Base-by-base conservation (phyloP, 2,888 invertebrate species). In the Geotrupes spiniger region DNA sequence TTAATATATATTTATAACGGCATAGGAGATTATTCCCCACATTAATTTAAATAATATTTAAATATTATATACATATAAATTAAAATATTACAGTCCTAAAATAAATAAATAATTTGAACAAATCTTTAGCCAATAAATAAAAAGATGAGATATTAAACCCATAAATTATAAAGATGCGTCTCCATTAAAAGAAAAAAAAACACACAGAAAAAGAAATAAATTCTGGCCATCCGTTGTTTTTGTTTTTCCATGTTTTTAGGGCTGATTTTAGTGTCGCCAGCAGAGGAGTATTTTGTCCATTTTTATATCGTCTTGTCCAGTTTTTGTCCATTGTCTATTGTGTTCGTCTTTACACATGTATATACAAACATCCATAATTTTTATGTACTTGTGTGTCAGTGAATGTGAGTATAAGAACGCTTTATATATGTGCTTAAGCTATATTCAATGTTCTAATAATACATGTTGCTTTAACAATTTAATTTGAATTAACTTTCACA, bases 141-240 rank as follows among this genome's bases (percentile, higher is more conserved):
- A 25, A 42, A 39, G 28, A 21, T 21, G 21, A 21, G 6, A 6
- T 21, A 36, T 42, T 33, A 49, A 36, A 38, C 49, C 48, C 36
- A 56, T 21, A 53, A 55, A 57, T 62, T 64, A 67, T 68, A 68
- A 64, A 57, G 68, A 68, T 68, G 66, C 63, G 68, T 68, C 68
- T 68, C 66, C 68, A 67, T 57, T 48, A 37, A 42, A 40, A 40
- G 46, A 49, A 44, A 27, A 16, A 43, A 43, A 46, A 47, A 46
- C 12, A 29, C 12, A 27, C 36, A 36, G 4, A 36, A 42, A 11
- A 47, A 46, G 25, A 11, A 16, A 26, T 36, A 14, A 15, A 25
- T 47, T 43, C 42, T 48, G 31, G 42, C 43, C 40, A 53, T 38
- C 41, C 41, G 14, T 33, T 33, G 29, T 37, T 51, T 51, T 47